phyloP scores from a whole-genome alignment of 2,888 invertebrate genomes.

The Seladonia tumulorum region DNA sequence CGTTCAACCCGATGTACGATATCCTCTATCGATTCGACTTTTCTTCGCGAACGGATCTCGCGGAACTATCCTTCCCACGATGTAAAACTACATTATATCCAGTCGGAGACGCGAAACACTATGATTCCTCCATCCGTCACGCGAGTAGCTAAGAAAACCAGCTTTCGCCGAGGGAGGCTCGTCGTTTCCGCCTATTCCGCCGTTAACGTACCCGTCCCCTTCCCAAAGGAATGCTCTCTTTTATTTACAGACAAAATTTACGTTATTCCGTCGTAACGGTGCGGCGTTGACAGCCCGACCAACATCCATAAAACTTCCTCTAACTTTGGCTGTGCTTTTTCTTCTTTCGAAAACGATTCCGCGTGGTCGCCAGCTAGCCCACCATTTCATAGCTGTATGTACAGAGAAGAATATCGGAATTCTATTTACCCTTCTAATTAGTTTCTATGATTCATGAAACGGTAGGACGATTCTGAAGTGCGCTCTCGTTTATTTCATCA shows the following conservation, averaged over 20 bases:
- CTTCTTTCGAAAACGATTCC: background rate
- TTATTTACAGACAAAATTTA: slow-evolving; percentile 3
- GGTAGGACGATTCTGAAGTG: too few species aligned
- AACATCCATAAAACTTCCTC: slow-evolving; percentile 1
- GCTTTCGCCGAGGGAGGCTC: background rate
- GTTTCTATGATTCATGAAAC: too few species aligned
- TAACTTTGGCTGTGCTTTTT: background rate
- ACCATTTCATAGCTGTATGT: too few species aligned
- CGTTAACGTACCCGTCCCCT: slow-evolving; percentile 1
- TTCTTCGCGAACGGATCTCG: slow-evolving; percentile 55
- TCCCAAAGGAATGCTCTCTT: background rate
- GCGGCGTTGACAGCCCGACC: background rate
- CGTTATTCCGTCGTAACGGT: background rate
- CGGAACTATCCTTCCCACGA: slow-evolving; percentile 50
- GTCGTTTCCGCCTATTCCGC: background rate
- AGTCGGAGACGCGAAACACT: slow-evolving; percentile 9
- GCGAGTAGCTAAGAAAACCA: slow-evolving; percentile 14
- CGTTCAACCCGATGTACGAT: slow-evolving; percentile 24
- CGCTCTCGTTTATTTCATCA: too few species aligned
- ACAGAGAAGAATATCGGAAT: background rate
- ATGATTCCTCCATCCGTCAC: slow-evolving; percentile 30
- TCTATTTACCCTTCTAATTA: too few species aligned
- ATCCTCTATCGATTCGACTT: slow-evolving; percentile 37
- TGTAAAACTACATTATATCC: slow-evolving; percentile 21
- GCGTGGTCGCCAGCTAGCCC: background rate